phyloP scores from a whole-genome alignment of 2,113 vertebrate species.

The Hemicordylus capensis region DNA sequence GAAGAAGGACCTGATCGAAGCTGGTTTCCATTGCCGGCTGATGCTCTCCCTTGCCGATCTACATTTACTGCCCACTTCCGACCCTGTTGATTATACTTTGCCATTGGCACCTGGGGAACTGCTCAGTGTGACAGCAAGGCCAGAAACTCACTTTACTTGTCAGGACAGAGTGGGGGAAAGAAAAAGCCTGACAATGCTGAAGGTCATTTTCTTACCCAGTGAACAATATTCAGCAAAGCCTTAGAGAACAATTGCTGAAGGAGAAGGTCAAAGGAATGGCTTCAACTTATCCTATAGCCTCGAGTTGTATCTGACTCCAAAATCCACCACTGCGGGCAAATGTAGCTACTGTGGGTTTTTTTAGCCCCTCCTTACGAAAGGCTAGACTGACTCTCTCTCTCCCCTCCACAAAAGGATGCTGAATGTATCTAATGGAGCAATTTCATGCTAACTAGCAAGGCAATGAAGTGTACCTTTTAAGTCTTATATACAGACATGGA shows the following conservation, averaged over 20 bases:
- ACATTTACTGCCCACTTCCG: not conserved
- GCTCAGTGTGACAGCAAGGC: not conserved
- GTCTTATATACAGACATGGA: rapidly evolving
- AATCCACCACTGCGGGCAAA: rapidly evolving
- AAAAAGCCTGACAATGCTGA: not conserved
- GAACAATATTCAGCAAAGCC: not conserved
- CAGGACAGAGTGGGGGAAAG: not conserved
- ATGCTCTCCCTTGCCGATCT: not conserved
- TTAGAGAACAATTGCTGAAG: not conserved
- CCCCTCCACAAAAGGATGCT: not conserved
- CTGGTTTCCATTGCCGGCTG: not conserved
- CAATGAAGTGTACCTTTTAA: not conserved
- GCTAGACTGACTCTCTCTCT: too few species aligned
- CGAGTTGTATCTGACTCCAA: not conserved
- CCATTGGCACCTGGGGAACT: not conserved
- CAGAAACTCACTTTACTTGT: not conserved
- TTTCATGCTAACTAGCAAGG: not conserved
- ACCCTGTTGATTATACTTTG: not conserved
- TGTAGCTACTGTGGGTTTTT: too few species aligned
- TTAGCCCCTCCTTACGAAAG: too few species aligned
- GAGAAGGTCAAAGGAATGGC: rapidly evolving
- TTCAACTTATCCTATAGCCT: not conserved
- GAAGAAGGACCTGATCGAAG: not conserved
- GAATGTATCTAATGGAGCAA: not conserved
- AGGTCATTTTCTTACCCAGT: constrained; percentile 34